Evolutionary conservation across 2,888 invertebrate species (phyloP), one percentile per base, ranked within the genome.

Genomic region (Sphaerophoria rueppellii): DNA sequence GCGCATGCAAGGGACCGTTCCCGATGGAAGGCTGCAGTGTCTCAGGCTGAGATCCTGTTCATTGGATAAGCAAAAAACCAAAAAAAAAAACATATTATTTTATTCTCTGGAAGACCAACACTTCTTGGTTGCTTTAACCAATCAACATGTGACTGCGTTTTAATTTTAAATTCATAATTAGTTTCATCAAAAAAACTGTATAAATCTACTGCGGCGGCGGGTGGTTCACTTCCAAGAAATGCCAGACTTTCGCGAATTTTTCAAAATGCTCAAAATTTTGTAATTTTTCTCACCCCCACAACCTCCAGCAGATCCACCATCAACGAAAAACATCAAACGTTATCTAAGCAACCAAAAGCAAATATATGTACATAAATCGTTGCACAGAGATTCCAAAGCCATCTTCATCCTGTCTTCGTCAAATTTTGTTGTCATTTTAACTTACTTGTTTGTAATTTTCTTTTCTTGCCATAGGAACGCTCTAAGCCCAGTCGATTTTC

Each of bases 81-180:
- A 24, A 24, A 24, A 24, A 1, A 24, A 24, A 24, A 24, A 24
- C 24, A 2, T 24, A 24, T 24, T 24, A 24, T 24, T 24, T 24
- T 24, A 24, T 24, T 24, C 24, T 24, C 24, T 24, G 24, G 2
- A 24, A 24, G 1, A 24, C 24, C 24, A 24, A 24, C 24, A 24
- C 6, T 24, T 11, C 6, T 5, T 32, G 16, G 57, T 57, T 32
- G 16, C n/a, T 16, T 11, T 60, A 7, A 34, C 0, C 24, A 34
- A 34, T n/a, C 0, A 12, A 32, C 34, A 2, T 63, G 14, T 48
- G 14, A 12, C 16, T 40, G 35, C 35, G 79, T 73, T 60, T 73
- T 61, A 60, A 73, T 73, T 52, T 60, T 69, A 54, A 76, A 69
- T 69, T 79, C 61, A 54, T 61, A 79, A 79, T 79, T 69, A 73